Evolutionary conservation across 2,113 vertebrate genomes (phyloP), one percentile per base, ranked within the genome.

Genomic region (Xiphophorus couchianus): DNA sequence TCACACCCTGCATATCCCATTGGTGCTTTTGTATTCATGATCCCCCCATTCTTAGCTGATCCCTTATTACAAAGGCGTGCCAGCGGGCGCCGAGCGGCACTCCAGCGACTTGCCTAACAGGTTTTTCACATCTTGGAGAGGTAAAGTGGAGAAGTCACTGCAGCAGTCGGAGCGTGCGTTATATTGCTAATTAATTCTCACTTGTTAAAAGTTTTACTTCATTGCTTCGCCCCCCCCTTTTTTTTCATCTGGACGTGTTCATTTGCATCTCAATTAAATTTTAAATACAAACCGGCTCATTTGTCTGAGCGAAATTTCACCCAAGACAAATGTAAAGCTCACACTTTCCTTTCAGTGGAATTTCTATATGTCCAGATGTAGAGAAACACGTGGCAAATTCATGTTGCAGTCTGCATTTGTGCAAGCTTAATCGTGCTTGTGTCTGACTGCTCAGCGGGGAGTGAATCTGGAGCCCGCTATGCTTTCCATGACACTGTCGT

Each of bases 11-110:
- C 76, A 83, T 77, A 87, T 91, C 84, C 83, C 72, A 78, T 76
- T 76, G 73, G 91, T 89, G 83, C 82, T 83, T 88, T 84, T 91
- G 88, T 87, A 87, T 89, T 89, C 69, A 83, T 86, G 85, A 84
- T 83, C 71, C 76, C 69, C 76, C 72, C 85, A 63, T 84, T 88
- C 85, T 86, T 69, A 15, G 76, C 74, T 84, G 79, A 90, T 85
- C 83, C 84, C 75, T 67, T 71, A 77, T 85, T 79, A 83, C 71
- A 86, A 88, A 85, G 82, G 71, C 87, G 69, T 77, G 78, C 83
- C 84, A 80, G 84, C 72, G 48, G 51, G 80, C 82, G 75, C 77
- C 1, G 7, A 87, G 77, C 66, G 44, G 42, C 71, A 60, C 73
- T 86, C 83, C 71, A 69, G 71, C 78, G 77, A 79, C 86, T 84